Base-by-base conservation (phyloP, 1,140 invertebrate genomes). In the Rhyzopertha dominica region DNA sequence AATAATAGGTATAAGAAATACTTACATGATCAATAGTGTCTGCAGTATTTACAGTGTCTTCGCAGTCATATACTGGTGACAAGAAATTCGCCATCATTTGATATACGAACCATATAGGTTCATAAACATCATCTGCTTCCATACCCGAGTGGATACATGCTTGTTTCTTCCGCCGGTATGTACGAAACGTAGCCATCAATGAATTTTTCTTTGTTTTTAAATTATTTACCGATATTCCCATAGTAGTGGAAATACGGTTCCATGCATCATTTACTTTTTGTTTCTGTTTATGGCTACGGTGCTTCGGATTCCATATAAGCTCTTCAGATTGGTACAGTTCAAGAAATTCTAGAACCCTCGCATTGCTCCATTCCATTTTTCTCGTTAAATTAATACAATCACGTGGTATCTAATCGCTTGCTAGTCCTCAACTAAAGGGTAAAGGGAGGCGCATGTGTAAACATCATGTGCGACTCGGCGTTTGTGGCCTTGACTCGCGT, bases 231-330 rank as follows among this genome's bases (percentile, higher is more conserved):
- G 25, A 8, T 8, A 12, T 32, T 5, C 16, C 12, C 5, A 32
- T 7, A 14, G 8, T 5, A 14, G 10, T 32, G 5, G 10, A 12
- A 10, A 32, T 32, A 12, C 25, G 8, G 10, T 5, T 32, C 30
- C 30, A 32, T 14, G 12, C 30, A 32, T 32, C 30, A 14, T 32
- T 10, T 10, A 32, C 16, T 32, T 32, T 32, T 7, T 32, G 30
- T 32, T 32, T 32, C 7, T 12, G 12, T 14, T 32, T 32, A 14
- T 32, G 30, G 7, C 16, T 5, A 12, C 16, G 10, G 12, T 32
- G 10, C 8, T 10, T 10, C 14, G 30, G 10, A 5, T 12, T 5
- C 30, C 12, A 12, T 5, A 32, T 12, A 7, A 32, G 16, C 14
- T 5, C 5, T 14, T 32, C 30, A 7, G 30, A n/a, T n/a, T n/a